Base-by-base conservation (phyloP, 2,888 invertebrate species). In the Vannuccia rotundouncinata region DNA sequence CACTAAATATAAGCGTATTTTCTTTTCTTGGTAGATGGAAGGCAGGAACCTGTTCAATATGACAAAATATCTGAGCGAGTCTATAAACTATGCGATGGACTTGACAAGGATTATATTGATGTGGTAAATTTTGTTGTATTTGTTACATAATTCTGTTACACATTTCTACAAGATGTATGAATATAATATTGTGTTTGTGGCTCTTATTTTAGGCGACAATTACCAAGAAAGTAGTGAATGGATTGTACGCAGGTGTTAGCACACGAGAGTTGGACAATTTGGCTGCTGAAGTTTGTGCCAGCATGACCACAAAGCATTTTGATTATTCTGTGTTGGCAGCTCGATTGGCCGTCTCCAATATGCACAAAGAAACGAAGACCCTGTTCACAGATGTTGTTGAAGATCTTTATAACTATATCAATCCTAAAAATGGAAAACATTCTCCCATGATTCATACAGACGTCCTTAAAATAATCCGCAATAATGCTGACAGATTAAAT, bases 21-120 rank as follows among this genome's bases (percentile, higher is more conserved):
- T n/a, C n/a, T 13, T 74, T 74, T 74, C 27, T 10, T 84, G 84
- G 75, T 83, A 94, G 95, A 93, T 90, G 95, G 96, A 0, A 91
- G 94, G 79, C 91, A 92, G 86, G 97, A 99, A 87, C 92, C 92
- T 84, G 93, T 98, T 0, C 94, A 95, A 89, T 93, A 97, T 86
- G 98, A 99, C 88, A 99, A 99, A 90, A 99, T 99, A 82, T 98
- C 98, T 0, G 95, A 95, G 0, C 91, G 98, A 85, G 94, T 99
- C 77, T 92, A 93, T 85, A 97, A 97, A 86, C 90, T 98, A 80
- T 96, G 97, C 86, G 96, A 97, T 90, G 95, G 95, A 28, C 90
- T 99, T 78, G 94, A 98, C 87, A 93, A 93, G 92, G 95, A 97
- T 83, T 97, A 93, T 90, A 92, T 99, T 29, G 96, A 97, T 87